Evolutionary conservation across 1,140 invertebrate genomes (phyloP).

Genomic region (Drosophila serrata): DNA sequence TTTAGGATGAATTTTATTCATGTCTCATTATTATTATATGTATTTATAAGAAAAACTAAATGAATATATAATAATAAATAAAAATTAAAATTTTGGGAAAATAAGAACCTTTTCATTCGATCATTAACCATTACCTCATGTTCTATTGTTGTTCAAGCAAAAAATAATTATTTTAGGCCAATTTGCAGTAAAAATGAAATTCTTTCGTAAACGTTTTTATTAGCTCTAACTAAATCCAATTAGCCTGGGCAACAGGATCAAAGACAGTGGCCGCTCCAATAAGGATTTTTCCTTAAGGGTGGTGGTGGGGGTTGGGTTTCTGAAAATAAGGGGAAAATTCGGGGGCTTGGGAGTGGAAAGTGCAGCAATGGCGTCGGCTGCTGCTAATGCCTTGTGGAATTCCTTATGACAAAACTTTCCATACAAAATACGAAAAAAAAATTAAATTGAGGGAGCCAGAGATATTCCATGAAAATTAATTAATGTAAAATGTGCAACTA

Average conservation of each 20-base stretch:
- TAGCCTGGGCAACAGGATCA: conserved; percentile 67
- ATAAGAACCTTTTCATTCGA: background rate
- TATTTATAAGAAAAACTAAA: background rate
- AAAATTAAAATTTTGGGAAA: background rate
- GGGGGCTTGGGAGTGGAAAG: conserved; percentile 17
- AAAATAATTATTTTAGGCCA: conserved; percentile 76
- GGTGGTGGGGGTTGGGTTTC: too few relatives aligned
- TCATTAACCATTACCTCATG: conserved; percentile 11
- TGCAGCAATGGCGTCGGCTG: conserved; percentile 62
- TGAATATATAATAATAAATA: background rate
- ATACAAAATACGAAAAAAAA: conserved; percentile 1
- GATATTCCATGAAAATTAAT: conserved; percentile 76
- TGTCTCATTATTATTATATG: background rate
- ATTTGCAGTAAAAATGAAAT: conserved; percentile 82
- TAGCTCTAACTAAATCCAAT: conserved; percentile 78
- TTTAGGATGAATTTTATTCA: background rate
- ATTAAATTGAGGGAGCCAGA: conserved; percentile 9
- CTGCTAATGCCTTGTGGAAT: conserved; percentile 62
- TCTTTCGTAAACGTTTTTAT: conserved; percentile 76
- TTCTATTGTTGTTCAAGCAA: conserved; percentile 44
- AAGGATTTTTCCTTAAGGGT: background rate
- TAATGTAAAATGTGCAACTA: conserved; percentile 83
- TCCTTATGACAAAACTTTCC: conserved; percentile 62
- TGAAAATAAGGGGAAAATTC: background rate
- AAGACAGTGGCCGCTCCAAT: conserved; percentile 36